A percentile compares a stretch with the other conserved stretches of the same genome.
Conservation (phyloP, 2,113 vertebrate genomes). For the Salvelinus sp. region DNA sequence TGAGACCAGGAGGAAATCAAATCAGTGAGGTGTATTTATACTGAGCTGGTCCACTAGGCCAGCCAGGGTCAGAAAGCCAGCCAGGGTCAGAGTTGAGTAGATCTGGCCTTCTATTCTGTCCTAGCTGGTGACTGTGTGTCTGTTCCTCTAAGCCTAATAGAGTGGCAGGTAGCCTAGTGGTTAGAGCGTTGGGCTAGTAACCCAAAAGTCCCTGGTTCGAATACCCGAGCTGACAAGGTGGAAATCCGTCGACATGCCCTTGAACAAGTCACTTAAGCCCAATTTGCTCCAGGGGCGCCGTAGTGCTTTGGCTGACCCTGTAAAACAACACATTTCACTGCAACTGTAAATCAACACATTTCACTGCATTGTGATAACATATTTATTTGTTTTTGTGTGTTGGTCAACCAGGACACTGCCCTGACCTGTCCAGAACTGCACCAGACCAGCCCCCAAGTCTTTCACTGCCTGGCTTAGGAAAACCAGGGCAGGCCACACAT, state of each 20-base stretch:
- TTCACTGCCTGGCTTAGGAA: neutral
- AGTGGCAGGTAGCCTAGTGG: too few relatives aligned
- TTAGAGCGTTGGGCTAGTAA: too few relatives aligned
- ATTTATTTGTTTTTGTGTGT: neutral
- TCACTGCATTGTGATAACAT: too few relatives aligned
- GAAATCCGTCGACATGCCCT: too few relatives aligned
- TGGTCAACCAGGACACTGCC: neutral
- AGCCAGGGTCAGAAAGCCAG: neutral
- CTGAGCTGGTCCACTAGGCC: neutral
- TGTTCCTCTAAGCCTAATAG: neutral
- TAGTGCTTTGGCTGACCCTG: too few relatives aligned
- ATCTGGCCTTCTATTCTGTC: conserved; percentile 38
- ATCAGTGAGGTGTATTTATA: conserved; percentile 40
- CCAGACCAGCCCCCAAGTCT: neutral
- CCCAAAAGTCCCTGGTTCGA: too few relatives aligned
- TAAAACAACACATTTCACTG: too few relatives aligned
- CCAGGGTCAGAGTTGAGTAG: conserved; percentile 22
- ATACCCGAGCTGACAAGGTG: too few relatives aligned
- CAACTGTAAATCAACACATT: too few relatives aligned
- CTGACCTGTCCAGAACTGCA: neutral
- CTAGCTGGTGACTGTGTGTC: neutral
- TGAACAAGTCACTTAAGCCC: too few relatives aligned
- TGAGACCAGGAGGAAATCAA: conserved; percentile 26
- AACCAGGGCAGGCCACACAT: neutral
- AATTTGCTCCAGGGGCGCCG: too few relatives aligned